These are phyloP conservation scores for Cephonodes hylas DNA, from an alignment of 2,888 invertebrate species.

Conservation along the genomic window DNA sequence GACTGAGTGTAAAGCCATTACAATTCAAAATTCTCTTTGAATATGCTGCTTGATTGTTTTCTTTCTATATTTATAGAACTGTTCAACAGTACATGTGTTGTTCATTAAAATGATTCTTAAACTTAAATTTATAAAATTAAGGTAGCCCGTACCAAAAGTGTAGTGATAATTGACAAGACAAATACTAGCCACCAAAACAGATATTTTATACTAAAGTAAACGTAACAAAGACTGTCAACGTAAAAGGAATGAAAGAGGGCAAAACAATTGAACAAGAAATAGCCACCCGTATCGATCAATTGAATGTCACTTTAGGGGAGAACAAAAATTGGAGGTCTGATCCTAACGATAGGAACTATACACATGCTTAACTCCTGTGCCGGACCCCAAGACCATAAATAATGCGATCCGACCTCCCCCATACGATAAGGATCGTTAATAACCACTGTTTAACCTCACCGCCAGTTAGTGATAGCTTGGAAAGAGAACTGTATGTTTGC, in stretches of 20 bases:
- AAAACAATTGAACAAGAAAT: conserved; percentile 19
- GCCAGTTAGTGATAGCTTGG: neutral
- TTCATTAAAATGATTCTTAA: too few relatives aligned
- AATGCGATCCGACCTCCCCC: conserved; percentile 73
- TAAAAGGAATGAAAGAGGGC: neutral
- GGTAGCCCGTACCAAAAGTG: too few relatives aligned
- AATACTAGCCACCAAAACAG: neutral
- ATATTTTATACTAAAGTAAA: neutral
- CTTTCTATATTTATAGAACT: too few relatives aligned
- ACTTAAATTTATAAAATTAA: too few relatives aligned
- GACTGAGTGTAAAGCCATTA: too few relatives aligned
- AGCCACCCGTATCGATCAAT: conserved; percentile 45
- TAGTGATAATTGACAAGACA: too few relatives aligned
- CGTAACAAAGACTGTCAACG: neutral
- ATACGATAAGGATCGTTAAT: conserved; percentile 60
- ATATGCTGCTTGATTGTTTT: too few relatives aligned
- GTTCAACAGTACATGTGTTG: too few relatives aligned
- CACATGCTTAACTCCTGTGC: conserved; percentile 60
- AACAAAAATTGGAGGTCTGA: conserved; percentile 24
- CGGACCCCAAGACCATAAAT: conserved; percentile 70
- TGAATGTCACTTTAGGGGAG: conserved; percentile 30
- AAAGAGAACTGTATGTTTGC: neutral
- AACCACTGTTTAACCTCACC: conserved; percentile 38
- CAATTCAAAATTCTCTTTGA: too few relatives aligned
- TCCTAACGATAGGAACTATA: conserved; percentile 14